A percentile compares a stretch with the other conserved stretches of the same genome.
Evolutionary conservation across 2,797 vertebrate species (phyloP).

Genomic region (Gorsachius magnificus): DNA sequence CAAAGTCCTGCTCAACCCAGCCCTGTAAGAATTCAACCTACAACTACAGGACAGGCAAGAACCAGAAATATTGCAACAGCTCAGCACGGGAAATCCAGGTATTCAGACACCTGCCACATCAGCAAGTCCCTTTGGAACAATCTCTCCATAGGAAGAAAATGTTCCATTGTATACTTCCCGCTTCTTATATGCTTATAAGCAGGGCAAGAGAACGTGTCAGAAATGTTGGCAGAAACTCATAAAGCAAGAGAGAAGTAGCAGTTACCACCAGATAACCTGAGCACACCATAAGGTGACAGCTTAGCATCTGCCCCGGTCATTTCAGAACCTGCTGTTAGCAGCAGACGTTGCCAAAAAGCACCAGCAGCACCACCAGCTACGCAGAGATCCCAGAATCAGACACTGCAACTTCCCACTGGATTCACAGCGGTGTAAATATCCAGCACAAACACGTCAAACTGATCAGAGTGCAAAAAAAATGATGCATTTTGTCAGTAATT

Average conservation of each 20-base stretch:
- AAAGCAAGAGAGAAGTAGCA: fast-evolving
- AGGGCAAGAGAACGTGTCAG: neutral
- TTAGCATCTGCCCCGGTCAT: neutral
- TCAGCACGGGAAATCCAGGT: neutral
- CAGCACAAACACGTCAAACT: neutral
- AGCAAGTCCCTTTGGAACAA: neutral
- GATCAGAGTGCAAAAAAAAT: fast-evolving
- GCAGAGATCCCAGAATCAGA: neutral
- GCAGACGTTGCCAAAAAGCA: neutral
- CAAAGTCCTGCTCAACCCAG: neutral
- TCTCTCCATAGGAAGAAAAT: neutral
- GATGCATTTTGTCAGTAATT: neutral
- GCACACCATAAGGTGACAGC: neutral
- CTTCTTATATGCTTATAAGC: neutral
- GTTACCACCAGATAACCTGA: neutral
- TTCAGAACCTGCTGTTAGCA: neutral
- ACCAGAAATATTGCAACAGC: neutral
- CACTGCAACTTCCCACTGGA: no score
- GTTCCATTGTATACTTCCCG: neutral
- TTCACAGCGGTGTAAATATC: neutral
- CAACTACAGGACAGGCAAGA: neutral
- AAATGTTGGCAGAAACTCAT: neutral
- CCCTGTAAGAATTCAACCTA: neutral
- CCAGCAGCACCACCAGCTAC: neutral
- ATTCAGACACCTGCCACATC: neutral